These are phyloP conservation scores for Orius insidiosus DNA, from an alignment of 1,140 invertebrate genomes.

Conservation along the genomic window DNA sequence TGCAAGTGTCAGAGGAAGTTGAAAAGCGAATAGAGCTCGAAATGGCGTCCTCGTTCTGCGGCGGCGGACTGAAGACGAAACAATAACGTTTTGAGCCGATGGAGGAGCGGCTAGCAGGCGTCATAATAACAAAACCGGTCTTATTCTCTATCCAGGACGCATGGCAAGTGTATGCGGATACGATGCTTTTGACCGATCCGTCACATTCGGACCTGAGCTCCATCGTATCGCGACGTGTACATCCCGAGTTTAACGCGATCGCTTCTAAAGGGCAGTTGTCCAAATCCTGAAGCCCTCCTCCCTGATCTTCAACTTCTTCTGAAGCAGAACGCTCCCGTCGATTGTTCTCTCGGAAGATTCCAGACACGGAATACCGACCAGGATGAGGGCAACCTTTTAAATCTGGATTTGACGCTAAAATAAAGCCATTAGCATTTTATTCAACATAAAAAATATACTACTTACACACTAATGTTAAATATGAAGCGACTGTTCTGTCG, in stretches of 20 bases:
- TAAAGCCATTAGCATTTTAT: no score
- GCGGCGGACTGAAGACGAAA: slow-evolving; percentile 23
- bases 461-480: slow-evolving; percentile 72
- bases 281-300: slow-evolving; percentile 4
- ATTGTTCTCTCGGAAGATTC: slow-evolving; percentile 14
- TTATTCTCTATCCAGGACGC: slow-evolving; percentile 31
- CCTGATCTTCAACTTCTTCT: slow-evolving; percentile 3
- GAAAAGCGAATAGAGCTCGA: slow-evolving; percentile 23
- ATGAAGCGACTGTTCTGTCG: slow-evolving; percentile 45
- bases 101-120: slow-evolving; percentile 26
- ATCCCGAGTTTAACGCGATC: slow-evolving; percentile 23
- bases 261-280: slow-evolving; percentile 19
- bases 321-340: no score
- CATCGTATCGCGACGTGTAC: slow-evolving; percentile 24
- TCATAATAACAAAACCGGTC: slow-evolving; percentile 29
- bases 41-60: slow-evolving; percentile 16
- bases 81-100: slow-evolving; percentile 27
- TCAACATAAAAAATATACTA: no score
- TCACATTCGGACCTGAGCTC: slow-evolving; percentile 25
- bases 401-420: slow-evolving; percentile 19
- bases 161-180: slow-evolving; percentile 32
- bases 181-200: slow-evolving; percentile 20
- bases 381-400: slow-evolving; percentile 17
- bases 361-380: slow-evolving; percentile 18
- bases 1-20: slow-evolving; percentile 25